Conservation (phyloP, 1,140 invertebrate species). For the Drosophila chauvacae region DNA sequence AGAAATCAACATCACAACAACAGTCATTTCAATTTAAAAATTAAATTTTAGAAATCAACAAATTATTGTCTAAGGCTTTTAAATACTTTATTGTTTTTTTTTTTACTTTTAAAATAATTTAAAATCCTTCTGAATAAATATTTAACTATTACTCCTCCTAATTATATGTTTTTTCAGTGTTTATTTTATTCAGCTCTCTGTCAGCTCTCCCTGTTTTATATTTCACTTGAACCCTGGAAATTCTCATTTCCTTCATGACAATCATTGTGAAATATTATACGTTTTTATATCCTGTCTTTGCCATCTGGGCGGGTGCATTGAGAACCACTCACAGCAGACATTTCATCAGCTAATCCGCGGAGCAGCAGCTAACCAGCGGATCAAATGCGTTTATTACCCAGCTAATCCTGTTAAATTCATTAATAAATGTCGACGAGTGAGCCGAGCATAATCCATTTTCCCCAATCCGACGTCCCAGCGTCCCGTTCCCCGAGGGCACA, state of each 20-base stretch:
- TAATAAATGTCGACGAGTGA: slow-evolving; percentile 74
- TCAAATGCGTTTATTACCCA: slow-evolving; percentile 71
- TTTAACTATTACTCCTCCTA: neutral
- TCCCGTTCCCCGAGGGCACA: slow-evolving; percentile 15
- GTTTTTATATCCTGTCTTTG: neutral
- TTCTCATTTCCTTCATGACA: slow-evolving; percentile 19
- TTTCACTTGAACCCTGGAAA: neutral
- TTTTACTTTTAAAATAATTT: no score
- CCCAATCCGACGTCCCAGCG: slow-evolving; percentile 26
- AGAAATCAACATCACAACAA: neutral
- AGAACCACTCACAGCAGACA: slow-evolving; percentile 18
- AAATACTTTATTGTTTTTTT: no score
- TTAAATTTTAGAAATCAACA: neutral
- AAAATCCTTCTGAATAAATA: no score
- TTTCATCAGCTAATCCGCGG: slow-evolving; percentile 53
- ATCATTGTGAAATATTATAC: slow-evolving; percentile 22
- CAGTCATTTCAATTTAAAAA: no score
- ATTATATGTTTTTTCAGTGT: neutral
- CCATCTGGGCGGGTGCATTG: slow-evolving; percentile 11
- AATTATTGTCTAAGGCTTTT: neutral
- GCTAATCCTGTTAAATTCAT: slow-evolving; percentile 75
- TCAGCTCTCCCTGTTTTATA: neutral
- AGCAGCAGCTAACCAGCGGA: slow-evolving; percentile 26
- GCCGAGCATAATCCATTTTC: slow-evolving; percentile 73
- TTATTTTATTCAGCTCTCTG: slow-evolving; percentile 2